phyloP scores from a whole-genome alignment of 2,888 invertebrate species.

The Eubasilissa splendida region DNA sequence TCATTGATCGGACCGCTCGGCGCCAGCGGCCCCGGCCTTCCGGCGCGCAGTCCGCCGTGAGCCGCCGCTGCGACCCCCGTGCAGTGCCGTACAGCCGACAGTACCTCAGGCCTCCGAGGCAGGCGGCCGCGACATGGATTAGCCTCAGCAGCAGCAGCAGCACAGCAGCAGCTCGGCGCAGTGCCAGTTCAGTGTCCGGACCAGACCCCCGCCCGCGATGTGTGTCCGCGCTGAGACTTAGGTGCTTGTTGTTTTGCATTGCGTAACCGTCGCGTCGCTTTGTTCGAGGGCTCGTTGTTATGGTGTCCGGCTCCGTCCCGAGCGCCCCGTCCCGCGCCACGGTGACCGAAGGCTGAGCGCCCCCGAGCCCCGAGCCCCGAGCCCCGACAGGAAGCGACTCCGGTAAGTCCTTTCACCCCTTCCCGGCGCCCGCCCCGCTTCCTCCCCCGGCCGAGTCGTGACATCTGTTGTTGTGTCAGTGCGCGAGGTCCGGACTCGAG shows the following conservation, averaged over 20 bases:
- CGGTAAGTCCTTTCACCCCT: not conserved
- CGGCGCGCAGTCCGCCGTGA: conserved; percentile 49
- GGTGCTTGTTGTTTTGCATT: conserved; percentile 3
- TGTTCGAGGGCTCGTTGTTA: conserved; percentile 27
- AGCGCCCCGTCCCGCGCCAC: not conserved
- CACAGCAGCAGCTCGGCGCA: not conserved
- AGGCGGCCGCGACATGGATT: conserved; percentile 9
- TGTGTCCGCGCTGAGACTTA: not conserved
- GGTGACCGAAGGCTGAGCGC: not conserved
- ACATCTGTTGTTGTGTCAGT: too few relatives aligned
- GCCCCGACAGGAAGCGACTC: conserved; percentile 10
- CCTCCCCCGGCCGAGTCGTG: not conserved
- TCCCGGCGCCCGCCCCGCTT: not conserved
- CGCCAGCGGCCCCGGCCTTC: conserved; percentile 61
- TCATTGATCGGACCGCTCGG: conserved; percentile 62
- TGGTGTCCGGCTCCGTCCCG: conserved; percentile 13
- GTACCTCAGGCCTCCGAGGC: conserved; percentile 17
- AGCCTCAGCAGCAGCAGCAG: conserved; percentile 3
- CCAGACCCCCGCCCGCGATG: conserved; percentile 15
- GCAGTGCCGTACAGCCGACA: conserved; percentile 41
- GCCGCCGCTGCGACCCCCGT: conserved; percentile 37
- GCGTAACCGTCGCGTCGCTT: conserved; percentile 12
- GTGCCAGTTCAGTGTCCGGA: conserved; percentile 6
- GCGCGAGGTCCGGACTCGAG: too few relatives aligned
- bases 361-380: conserved; percentile 4